Evolutionary conservation across 2,888 invertebrate species (phyloP).

Genomic region (Fragum fragum): DNA sequence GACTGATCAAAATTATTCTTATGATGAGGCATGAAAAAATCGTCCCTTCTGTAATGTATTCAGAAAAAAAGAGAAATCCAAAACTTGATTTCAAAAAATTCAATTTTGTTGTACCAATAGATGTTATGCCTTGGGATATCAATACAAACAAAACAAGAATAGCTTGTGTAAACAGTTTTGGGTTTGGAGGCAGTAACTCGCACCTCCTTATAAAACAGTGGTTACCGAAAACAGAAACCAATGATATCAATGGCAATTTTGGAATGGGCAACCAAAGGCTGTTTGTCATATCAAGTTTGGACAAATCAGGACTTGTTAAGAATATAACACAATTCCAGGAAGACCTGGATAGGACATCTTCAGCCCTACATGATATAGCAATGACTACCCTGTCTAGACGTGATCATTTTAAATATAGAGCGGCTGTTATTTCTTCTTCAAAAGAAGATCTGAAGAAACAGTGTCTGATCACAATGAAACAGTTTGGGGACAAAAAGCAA

Average conservation of each 20-base stretch:
- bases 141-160: conserved; percentile 1
- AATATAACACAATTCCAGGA: conserved; percentile 15
- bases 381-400: conserved; percentile 68
- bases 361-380: background rate
- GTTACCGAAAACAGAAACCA: background rate
- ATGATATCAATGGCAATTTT: background rate
- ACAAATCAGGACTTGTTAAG: background rate
- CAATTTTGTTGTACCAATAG: conserved; percentile 61
- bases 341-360: background rate
- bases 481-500: background rate
- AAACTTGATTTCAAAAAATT: conserved; percentile 55
- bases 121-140: conserved; percentile 42
- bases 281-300: conserved; percentile 1
- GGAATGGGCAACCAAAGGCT: background rate
- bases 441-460: background rate
- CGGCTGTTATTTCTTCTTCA: conserved; percentile 40
- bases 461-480: background rate
- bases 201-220: conserved; percentile 61
- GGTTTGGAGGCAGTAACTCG: conserved; percentile 73
- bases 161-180: conserved; percentile 69
- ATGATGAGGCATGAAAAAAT: conserved; percentile 71
- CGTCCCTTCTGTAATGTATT: conserved; percentile 71
- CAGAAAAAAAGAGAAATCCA: conserved; percentile 59
- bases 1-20: conserved; percentile 73
- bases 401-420: conserved; percentile 59